These are phyloP conservation scores for Dunckerocampus dactyliophorus DNA, from an alignment of 2,113 vertebrate species.

Conservation along the genomic window DNA sequence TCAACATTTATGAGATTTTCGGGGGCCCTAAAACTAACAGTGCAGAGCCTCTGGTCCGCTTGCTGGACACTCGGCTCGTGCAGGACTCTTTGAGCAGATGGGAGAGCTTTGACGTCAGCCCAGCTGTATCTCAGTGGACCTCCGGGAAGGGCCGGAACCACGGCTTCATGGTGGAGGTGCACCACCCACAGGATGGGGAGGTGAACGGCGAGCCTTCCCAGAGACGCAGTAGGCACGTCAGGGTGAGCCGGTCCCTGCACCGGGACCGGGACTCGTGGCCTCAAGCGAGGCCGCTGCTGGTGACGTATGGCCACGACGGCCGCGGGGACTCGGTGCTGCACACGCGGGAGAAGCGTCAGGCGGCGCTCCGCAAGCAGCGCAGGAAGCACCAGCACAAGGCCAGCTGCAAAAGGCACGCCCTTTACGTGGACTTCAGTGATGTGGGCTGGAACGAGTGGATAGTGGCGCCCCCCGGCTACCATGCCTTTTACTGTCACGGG, in stretches of 20 bases:
- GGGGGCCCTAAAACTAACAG: slow-evolving; percentile 72
- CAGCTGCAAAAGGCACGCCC: slow-evolving; percentile 90
- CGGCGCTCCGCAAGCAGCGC: slow-evolving; percentile 80
- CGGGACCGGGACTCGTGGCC: slow-evolving; percentile 87
- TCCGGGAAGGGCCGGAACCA: slow-evolving; percentile 85
- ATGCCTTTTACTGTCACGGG: slow-evolving; percentile 97
- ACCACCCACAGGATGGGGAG: slow-evolving; percentile 77
- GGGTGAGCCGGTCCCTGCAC: slow-evolving; percentile 95
- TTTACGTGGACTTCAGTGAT: slow-evolving; percentile 98
- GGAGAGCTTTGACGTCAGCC: slow-evolving; percentile 97
- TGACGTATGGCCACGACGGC: slow-evolving; percentile 94
- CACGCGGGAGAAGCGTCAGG: slow-evolving; percentile 89
- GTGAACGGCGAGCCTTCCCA: slow-evolving; percentile 70
- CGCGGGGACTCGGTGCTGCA: slow-evolving; percentile 88
- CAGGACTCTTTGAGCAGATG: slow-evolving; percentile 88
- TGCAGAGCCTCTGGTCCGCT: slow-evolving; percentile 83
- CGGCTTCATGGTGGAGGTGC: slow-evolving; percentile 92
- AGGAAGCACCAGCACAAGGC: slow-evolving; percentile 86
- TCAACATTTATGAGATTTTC: slow-evolving; percentile 98
- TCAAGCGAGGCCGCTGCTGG: slow-evolving; percentile 87
- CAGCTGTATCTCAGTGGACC: slow-evolving; percentile 89
- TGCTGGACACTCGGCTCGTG: slow-evolving; percentile 95
- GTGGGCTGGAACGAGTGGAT: slow-evolving; percentile 99
- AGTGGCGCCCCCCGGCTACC: slow-evolving; percentile 94
- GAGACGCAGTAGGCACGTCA: slow-evolving; percentile 82